Conservation (phyloP, 2,797 vertebrate genomes). For the Sorex maritimensis region DNA sequence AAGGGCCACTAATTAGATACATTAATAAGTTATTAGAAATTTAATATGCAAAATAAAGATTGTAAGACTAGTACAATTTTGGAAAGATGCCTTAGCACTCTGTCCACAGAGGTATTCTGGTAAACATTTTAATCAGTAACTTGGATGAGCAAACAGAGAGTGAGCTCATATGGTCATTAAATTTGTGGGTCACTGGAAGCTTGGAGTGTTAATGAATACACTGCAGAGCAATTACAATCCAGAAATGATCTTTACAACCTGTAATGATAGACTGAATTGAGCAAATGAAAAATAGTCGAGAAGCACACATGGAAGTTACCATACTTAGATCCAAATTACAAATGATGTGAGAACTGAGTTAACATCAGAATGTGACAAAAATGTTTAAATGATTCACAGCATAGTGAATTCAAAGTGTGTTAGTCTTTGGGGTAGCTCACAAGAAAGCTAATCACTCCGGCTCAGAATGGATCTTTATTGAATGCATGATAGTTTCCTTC, state of each 20-base stretch:
- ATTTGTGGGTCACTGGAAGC: slow-evolving; percentile 40
- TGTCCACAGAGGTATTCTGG: not conserved
- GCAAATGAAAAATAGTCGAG: slow-evolving; percentile 45
- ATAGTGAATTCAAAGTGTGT: slow-evolving; percentile 57
- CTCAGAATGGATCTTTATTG: not conserved
- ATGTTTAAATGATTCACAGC: slow-evolving; percentile 50
- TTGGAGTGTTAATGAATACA: slow-evolving; percentile 24
- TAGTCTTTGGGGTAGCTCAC: slow-evolving; percentile 45
- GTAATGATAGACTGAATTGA: slow-evolving; percentile 1
- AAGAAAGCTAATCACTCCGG: slow-evolving; percentile 57
- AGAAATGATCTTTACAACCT: slow-evolving; percentile 56
- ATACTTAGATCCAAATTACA: slow-evolving; percentile 59
- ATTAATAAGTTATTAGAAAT: slow-evolving; percentile 22
- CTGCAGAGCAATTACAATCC: slow-evolving; percentile 16
- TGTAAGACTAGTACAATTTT: not conserved
- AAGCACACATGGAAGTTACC: not conserved
- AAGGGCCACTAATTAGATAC: not conserved
- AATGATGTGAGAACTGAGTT: slow-evolving; percentile 58
- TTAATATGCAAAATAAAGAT: not conserved
- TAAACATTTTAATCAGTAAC: slow-evolving; percentile 49
- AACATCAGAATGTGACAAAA: slow-evolving; percentile 65
- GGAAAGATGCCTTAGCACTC: not conserved
- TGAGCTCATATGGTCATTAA: slow-evolving; percentile 31
- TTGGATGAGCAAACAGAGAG: not conserved
- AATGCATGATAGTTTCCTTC: not conserved